Evolutionary conservation across 2,888 invertebrate species (phyloP).

Genomic region (Lordiphosa andalusiaca): DNA sequence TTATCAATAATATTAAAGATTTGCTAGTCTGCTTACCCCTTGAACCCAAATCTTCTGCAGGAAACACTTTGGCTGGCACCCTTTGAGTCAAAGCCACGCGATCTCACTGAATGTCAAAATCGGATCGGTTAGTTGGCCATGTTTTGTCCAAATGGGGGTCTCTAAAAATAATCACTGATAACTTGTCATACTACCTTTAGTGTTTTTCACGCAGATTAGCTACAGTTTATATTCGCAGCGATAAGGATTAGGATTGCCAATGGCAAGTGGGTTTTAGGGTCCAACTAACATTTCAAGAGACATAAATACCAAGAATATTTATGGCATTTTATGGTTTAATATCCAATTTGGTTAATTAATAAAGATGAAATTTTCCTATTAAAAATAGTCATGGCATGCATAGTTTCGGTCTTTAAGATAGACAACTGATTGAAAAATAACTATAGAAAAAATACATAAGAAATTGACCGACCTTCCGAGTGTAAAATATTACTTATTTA

Average conservation of each 20-base stretch:
- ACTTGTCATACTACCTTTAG: slow-evolving; percentile 25
- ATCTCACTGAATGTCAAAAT: slow-evolving; percentile 36
- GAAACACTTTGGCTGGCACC: slow-evolving; percentile 15
- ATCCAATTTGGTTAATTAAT: too few relatives aligned
- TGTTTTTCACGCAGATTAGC: slow-evolving; percentile 53
- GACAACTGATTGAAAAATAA: too few relatives aligned
- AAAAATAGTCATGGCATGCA: too few relatives aligned
- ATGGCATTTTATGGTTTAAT: too few relatives aligned
- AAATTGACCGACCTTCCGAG: too few relatives aligned
- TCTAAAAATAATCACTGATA: slow-evolving; percentile 50
- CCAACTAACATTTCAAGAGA: neutral
- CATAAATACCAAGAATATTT: too few relatives aligned
- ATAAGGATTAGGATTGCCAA: slow-evolving; percentile 52
- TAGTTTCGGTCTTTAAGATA: too few relatives aligned
- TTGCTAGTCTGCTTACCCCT: slow-evolving; percentile 5
- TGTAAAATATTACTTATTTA: too few relatives aligned
- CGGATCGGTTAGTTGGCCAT: slow-evolving; percentile 4
- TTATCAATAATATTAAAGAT: slow-evolving; percentile 1
- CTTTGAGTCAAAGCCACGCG: slow-evolving; percentile 22
- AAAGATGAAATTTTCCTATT: too few relatives aligned
- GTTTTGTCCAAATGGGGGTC: slow-evolving; percentile 49
- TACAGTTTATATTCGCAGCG: slow-evolving; percentile 34
- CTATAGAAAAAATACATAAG: too few relatives aligned
- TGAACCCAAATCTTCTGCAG: slow-evolving; percentile 2
- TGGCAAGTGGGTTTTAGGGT: neutral